Conservation (phyloP, 2,797 vertebrate species). For the Phrynocephalus guinanensis region DNA sequence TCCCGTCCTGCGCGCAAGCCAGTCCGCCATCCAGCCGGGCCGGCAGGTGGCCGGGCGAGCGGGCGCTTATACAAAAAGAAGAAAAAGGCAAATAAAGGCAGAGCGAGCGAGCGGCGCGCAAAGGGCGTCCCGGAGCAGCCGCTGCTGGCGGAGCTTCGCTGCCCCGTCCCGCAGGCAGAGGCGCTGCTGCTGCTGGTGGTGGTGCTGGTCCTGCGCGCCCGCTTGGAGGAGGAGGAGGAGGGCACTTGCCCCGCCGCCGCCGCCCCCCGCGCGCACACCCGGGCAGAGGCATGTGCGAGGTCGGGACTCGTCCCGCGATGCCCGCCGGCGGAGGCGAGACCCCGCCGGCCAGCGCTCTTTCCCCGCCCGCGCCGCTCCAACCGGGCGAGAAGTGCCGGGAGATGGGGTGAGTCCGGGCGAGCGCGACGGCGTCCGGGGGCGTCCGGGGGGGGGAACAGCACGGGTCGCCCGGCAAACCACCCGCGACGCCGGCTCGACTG, state of each 20-base stretch:
- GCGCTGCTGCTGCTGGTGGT: too few relatives aligned
- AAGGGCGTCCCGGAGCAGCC: too few relatives aligned
- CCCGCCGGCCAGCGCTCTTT: slow-evolving; percentile 61
- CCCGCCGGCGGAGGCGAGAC: slow-evolving; percentile 63
- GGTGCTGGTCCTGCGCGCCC: too few relatives aligned
- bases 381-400: background rate
- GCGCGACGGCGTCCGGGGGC: too few relatives aligned
- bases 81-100: background rate
- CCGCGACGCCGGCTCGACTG: too few relatives aligned
- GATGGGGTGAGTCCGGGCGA: background rate
- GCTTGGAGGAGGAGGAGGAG: too few relatives aligned
- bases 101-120: background rate
- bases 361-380: slow-evolving; percentile 45
- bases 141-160: background rate
- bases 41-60: too few relatives aligned
- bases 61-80: background rate
- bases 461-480: too few relatives aligned
- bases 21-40: too few relatives aligned
- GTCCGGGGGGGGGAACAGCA: too few relatives aligned
- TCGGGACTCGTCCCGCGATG: slow-evolving; percentile 67
- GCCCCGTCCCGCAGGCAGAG: too few relatives aligned
- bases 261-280: background rate
- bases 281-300: slow-evolving; percentile 75
- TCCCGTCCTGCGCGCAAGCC: too few relatives aligned
- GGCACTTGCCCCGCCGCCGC: background rate